Base-by-base conservation (phyloP, 2,888 invertebrate species). In the Cataglyphis cursor region DNA sequence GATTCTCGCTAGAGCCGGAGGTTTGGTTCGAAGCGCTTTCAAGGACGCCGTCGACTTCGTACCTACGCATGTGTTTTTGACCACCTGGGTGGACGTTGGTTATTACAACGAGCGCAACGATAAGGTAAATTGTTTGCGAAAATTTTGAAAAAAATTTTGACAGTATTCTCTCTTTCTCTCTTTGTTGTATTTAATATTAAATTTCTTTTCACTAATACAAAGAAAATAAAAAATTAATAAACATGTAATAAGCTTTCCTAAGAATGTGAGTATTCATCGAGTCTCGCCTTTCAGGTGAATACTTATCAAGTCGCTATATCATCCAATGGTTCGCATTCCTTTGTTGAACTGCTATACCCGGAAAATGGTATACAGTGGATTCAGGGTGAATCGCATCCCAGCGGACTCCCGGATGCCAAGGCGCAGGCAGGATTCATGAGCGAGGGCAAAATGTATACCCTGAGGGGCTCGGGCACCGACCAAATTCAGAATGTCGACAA, bases 401-500 rank as follows among this genome's bases (percentile, higher is more conserved):
- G 96, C n/a, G 97, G 97, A 38, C 94, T 98, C 66, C 97, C 98
- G 0, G 99, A 99, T 93, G 98, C 98, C 0, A 97, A 98, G 90
- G 99, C 98, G 0, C 99, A 99, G 95, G 98, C 97, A 74, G 99
- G 99, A 3, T 97, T 99, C 91, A 97, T 98, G 87, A 97, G 97
- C 85, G 98, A 98, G 93, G 98, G 98, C 59, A 96, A 97, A 82
- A 95, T 97, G 80, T 97, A 96, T 92, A 96, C 96, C 3, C 95
- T 99, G 28, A 97, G 97, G 84, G 98, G 98, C 78, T 99, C 99
- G 18, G 99, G 99, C 62, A 98, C 98, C n/a, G 98, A 98, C 94
- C 97, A 98, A 95, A 97, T 98, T 87, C 96, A 96, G 90, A 97
- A 97, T 94, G 96, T 98, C 87, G 96, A 97, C 95, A 97, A 96